Percentiles rank a stretch among this genome's conserved stretches.
These are phyloP conservation scores for Tuta absoluta DNA, from an alignment of 2,888 invertebrate species.

Conservation along the genomic window DNA sequence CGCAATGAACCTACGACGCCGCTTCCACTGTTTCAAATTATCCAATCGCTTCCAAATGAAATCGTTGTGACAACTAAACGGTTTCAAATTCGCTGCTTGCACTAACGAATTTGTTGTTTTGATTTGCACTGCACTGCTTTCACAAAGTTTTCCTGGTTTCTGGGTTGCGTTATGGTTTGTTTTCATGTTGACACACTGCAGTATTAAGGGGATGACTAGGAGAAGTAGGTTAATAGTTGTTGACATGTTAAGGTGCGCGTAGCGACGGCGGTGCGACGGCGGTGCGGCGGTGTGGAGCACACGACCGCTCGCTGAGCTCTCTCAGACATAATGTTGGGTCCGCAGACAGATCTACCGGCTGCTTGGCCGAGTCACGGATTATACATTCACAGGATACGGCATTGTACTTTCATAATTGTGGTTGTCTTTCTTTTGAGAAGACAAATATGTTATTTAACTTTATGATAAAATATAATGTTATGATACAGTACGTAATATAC, in stretches of 20 bases:
- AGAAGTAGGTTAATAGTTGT: conserved; percentile 42
- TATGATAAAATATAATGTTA: no score
- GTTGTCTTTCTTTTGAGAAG: background rate
- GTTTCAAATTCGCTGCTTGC: conserved; percentile 41
- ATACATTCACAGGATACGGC: conserved; percentile 28
- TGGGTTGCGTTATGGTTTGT: conserved; percentile 31
- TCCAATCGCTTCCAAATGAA: conserved; percentile 57
- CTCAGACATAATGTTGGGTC: conserved; percentile 59
- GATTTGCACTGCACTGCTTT: conserved; percentile 41
- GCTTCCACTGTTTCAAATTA: conserved; percentile 68
- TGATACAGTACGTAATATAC: no score
- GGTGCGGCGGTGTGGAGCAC: conserved; percentile 34
- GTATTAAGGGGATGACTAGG: conserved; percentile 49
- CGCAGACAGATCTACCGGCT: conserved; percentile 28
- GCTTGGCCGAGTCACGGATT: conserved; percentile 13
- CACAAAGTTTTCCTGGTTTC: conserved; percentile 14
- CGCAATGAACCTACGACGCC: conserved; percentile 55
- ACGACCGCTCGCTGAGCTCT: conserved; percentile 61
- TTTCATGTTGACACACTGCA: conserved; percentile 51
- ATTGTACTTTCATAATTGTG: conserved; percentile 19
- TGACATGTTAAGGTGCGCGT: conserved; percentile 48
- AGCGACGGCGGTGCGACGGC: conserved; percentile 31
- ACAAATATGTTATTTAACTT: no score
- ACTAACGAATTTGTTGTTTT: conserved; percentile 28
- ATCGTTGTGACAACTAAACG: conserved; percentile 55